Base-by-base conservation (phyloP, 2,113 vertebrate species). In the Galbula dea region DNA sequence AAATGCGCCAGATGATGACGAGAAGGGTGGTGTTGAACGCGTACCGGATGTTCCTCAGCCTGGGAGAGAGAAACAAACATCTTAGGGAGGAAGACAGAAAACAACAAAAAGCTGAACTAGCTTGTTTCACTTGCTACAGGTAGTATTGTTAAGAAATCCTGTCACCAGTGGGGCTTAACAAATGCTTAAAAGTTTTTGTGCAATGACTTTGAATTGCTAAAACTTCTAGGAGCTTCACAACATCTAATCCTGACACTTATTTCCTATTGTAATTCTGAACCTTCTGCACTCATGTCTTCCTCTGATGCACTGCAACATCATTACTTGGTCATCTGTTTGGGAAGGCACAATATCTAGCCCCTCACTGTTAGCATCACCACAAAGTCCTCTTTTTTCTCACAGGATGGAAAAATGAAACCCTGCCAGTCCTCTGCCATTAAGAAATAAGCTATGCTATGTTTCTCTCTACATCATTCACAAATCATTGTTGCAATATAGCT, bases 1-100 rank as follows among this genome's bases (percentile, higher is more conserved):
- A 99, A 37, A 99, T 98, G 83, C 99, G 98, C 99, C 99, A 99
- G 97, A 98, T 97, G 95, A 99, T 98, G 41, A 99, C 97, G 3
- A 99, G 97, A 68, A 99, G 91, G 49, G 98, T 93, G 5, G 98
- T 99, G 96, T 99, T 99, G 95, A 99, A 98, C 9, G 98, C 98
- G 46, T 99, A 99, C 66, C 98, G 98, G 93, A 99, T 99, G 89
- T 99, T 99, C 95, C 98, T 98, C 95, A 99, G 97, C 96, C 99
- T 99, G 96, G 43, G 62, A 78, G 87, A 92, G 73, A 48, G 62
- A 87, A 83, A 86, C 59, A 97, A n/a, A 78, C 7, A 85, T 21
- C 65, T 41, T 22, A 79, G 7, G 23, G 51, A 66, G 30, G 37
- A 80, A 58, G 51, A 61, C 45, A 92, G n/a, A 86, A 46, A 71